These are phyloP conservation scores for Scaptomyza montana DNA, from an alignment of 1,140 invertebrate species.

Conservation along the genomic window DNA sequence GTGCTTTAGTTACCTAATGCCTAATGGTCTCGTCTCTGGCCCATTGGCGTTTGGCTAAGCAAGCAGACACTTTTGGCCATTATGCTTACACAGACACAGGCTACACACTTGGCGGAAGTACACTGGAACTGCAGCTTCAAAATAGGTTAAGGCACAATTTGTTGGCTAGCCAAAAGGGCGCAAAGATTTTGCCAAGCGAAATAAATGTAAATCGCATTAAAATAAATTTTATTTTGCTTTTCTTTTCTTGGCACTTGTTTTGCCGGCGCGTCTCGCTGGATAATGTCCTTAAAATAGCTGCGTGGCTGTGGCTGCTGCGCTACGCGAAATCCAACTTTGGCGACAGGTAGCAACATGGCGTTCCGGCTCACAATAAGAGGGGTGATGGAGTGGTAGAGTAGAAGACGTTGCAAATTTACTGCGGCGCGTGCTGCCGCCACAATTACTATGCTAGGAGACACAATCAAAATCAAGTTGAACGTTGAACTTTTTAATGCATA, in stretches of 20 bases:
- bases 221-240: conserved; percentile 59
- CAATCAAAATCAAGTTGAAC: conserved; percentile 76
- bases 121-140: conserved; percentile 63
- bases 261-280: conserved; percentile 48
- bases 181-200: conserved; percentile 54
- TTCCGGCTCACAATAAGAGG: neutral
- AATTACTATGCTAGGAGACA: conserved; percentile 55
- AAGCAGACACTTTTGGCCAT: conserved; percentile 70
- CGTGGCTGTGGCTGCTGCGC: conserved; percentile 1
- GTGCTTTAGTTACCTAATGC: conserved; percentile 45
- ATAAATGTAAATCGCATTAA: conserved; percentile 81
- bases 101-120: conserved; percentile 16
- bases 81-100: conserved; percentile 38
- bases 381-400: neutral
- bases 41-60: conserved; percentile 61
- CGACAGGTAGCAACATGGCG: conserved; percentile 56
- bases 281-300: conserved; percentile 68
- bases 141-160: conserved; percentile 66
- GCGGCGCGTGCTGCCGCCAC: conserved; percentile 36
- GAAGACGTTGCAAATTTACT: conserved; percentile 19
- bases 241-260: neutral
- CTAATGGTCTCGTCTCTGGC: conserved; percentile 51
- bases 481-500: conserved; percentile 81
- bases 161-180: conserved; percentile 30
- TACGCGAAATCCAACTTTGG: conserved; percentile 46